Base-by-base conservation (phyloP, 2,888 invertebrate genomes). In the Harpalus rubripes region DNA sequence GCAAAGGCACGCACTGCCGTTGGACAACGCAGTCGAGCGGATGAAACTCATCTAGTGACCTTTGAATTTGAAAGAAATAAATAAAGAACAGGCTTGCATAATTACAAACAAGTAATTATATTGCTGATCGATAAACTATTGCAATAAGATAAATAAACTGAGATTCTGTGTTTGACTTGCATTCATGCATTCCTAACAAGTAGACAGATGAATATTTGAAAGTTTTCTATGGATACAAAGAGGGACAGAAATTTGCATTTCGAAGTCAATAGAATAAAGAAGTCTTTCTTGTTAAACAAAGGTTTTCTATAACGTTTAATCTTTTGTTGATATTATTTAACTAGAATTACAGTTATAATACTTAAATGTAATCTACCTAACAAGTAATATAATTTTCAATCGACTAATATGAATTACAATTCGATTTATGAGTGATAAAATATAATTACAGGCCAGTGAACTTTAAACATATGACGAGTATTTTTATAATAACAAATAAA, bases 1-100 rank as follows among this genome's bases (percentile, higher is more conserved):
- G 12, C 39, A 15, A n/a, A 68, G 26, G 68, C 68, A 68, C 68
- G 68, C 68, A 68, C 68, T 15, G 32, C n/a, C 12, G 39, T 68
- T 32, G 68, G 32, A 39, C 68, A 68, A 7, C n/a, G 26, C 32
- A 68, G 68, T 68, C 7, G 68, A 26, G 63, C 59, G 15, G 15
- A 18, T 6, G 22, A 26, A 18, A 26, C 8, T 22, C 18, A 63
- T 63, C 26, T 22, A 63, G 22, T 22, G 26, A 52, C 44, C 44
- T 52, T 52, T 52, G 10, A 52, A 32, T 52, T 52, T 52, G 10
- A 52, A 32, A 32, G 4, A 32, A 32, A 15, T 1, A 56, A 56
- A n/a, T 56, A n/a, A 8, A 56, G n/a, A 56, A 15, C 4, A 61
- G 59, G 22, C 59, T 59, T 59, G 59, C 59, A 59, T 59, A 59